phyloP scores from a whole-genome alignment of 2,113 vertebrate species.

The Ictidomys tridecemlineatus region DNA sequence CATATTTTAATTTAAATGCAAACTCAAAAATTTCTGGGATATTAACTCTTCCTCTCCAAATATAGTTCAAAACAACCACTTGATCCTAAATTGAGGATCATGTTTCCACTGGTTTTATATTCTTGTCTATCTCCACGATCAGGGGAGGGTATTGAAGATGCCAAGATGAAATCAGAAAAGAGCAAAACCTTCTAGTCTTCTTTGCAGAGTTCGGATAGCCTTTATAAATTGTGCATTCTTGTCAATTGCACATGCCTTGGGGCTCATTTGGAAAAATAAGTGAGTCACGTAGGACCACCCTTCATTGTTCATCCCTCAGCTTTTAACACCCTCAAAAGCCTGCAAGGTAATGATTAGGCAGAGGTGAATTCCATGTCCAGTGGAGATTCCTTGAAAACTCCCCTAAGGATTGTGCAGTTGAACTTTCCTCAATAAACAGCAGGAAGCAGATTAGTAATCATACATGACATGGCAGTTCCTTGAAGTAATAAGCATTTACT shows the following conservation, averaged over 20 bases:
- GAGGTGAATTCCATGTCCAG: not conserved
- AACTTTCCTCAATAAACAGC: not conserved
- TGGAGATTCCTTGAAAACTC: not conserved
- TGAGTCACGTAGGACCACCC: not conserved
- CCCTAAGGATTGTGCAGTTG: not conserved
- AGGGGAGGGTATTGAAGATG: not conserved
- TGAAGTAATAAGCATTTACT: not conserved
- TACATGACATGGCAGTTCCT: not conserved
- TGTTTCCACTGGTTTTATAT: not conserved
- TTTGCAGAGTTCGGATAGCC: not conserved
- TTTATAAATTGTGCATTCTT: not conserved
- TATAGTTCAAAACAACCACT: slow-evolving; percentile 51
- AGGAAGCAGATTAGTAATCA: not conserved
- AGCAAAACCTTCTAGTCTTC: not conserved
- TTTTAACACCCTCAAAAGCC: not conserved
- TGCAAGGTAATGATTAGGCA: not conserved
- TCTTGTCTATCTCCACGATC: not conserved
- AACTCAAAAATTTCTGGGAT: slow-evolving; percentile 69
- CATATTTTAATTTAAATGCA: slow-evolving; percentile 68
- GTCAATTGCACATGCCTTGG: not conserved
- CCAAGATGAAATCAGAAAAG: not conserved
- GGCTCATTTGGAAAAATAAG: not conserved
- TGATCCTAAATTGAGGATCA: slow-evolving; percentile 67
- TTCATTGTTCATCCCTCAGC: too few relatives aligned
- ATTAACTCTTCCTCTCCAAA: slow-evolving; percentile 75